Conservation (phyloP, 1,140 invertebrate species). For the Lycorma delicatula region DNA sequence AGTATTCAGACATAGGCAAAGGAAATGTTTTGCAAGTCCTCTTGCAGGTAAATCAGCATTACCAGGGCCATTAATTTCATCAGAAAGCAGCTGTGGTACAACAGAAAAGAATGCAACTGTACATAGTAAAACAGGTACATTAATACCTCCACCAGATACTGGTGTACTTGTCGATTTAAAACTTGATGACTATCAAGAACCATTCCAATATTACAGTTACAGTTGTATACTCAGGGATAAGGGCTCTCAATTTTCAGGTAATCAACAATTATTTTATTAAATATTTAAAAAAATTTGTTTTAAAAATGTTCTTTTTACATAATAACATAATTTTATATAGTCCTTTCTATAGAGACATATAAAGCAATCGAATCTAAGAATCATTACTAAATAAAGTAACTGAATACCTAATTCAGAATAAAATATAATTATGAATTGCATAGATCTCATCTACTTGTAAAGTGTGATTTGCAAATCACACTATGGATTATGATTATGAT, state of each 20-base stretch:
- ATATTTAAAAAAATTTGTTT: too few species aligned
- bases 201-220: conserved; percentile 72
- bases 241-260: conserved; percentile 48
- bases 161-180: conserved; percentile 44
- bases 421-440: too few species aligned
- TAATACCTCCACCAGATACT: conserved; percentile 41
- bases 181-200: conserved; percentile 69
- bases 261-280: conserved; percentile 24
- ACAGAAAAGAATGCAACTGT: conserved; percentile 35
- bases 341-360: too few species aligned
- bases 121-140: conserved; percentile 38
- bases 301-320: too few species aligned
- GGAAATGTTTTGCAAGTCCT: conserved; percentile 67
- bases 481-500: too few species aligned
- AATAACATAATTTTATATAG: too few species aligned
- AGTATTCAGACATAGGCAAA: conserved; percentile 62
- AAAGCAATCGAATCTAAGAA: too few species aligned
- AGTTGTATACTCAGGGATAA: conserved; percentile 68
- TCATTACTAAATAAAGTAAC: too few species aligned
- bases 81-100: conserved; percentile 42
- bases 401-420: too few species aligned
- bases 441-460: too few species aligned
- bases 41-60: conserved; percentile 49
- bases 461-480: too few species aligned
- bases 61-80: conserved; percentile 27